Evolutionary conservation across 2,888 invertebrate genomes (phyloP).

Genomic region (Antheraea yamamai): DNA sequence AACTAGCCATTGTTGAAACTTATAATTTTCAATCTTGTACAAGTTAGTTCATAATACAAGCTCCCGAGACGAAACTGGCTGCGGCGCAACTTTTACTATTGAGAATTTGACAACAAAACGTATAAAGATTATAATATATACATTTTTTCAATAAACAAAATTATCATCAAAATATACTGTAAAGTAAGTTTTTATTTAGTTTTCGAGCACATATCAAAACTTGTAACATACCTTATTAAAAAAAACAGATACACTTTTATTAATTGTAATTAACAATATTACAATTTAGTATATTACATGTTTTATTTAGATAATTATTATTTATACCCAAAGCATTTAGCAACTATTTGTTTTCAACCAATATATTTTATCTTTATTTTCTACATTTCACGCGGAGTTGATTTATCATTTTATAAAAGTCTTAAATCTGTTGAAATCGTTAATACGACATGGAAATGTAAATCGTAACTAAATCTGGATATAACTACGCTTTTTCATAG

Average conservation of each 20-base stretch:
- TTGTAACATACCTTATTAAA: background rate
- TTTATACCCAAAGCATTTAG: background rate
- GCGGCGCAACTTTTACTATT: slow-evolving; percentile 44
- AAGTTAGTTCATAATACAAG: slow-evolving; percentile 67
- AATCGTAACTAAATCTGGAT: too few species aligned
- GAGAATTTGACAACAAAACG: slow-evolving; percentile 52
- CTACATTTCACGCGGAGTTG: too few species aligned
- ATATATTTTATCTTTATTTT: too few species aligned
- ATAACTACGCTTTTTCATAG: too few species aligned
- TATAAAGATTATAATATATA: slow-evolving; percentile 29
- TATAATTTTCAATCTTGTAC: slow-evolving; percentile 67
- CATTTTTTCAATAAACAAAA: slow-evolving; percentile 17
- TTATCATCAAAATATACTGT: slow-evolving; percentile 3
- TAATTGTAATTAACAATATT: too few species aligned
- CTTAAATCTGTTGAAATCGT: too few species aligned
- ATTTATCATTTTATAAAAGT: too few species aligned
- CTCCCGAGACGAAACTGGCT: slow-evolving; percentile 49
- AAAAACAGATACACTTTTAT: background rate
- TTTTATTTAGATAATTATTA: background rate
- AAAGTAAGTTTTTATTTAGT: background rate
- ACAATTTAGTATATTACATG: background rate
- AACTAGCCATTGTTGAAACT: slow-evolving; percentile 50
- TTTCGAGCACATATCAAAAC: background rate
- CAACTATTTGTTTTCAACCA: too few species aligned
- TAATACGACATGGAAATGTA: too few species aligned